phyloP scores from a whole-genome alignment of 2,888 invertebrate genomes.

The Tachina fera region DNA sequence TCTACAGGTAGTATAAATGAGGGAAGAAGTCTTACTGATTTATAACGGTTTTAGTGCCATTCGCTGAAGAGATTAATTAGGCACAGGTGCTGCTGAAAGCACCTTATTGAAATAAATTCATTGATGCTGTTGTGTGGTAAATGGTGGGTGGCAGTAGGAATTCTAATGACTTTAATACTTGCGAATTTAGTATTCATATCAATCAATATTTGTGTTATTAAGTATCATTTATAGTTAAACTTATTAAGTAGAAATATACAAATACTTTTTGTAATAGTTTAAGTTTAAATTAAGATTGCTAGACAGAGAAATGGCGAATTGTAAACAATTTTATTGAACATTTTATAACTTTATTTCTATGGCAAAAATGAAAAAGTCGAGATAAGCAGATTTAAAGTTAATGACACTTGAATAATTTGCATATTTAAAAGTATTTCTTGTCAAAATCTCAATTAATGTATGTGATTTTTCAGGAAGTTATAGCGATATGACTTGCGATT shows the following conservation, averaged over 20 bases:
- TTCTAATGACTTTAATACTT: background rate
- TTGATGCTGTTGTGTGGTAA: background rate
- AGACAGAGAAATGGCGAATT: no score
- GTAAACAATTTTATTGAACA: no score
- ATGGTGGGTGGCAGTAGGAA: background rate
- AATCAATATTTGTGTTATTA: background rate
- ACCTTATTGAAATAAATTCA: background rate
- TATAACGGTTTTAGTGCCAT: constrained; percentile 7
- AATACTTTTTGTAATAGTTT: background rate
- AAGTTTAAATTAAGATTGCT: no score
- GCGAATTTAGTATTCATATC: background rate
- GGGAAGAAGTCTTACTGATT: background rate
- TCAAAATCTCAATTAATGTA: no score
- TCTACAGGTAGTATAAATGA: background rate
- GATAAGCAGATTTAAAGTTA: no score
- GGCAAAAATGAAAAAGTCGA: no score
- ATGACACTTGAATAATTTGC: no score
- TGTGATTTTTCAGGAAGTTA: no score
- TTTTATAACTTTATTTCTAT: no score
- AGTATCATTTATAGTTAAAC: background rate
- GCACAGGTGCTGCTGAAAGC: background rate
- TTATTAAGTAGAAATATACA: no score
- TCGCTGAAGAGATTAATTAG: constrained; percentile 9
- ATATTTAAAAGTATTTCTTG: no score
- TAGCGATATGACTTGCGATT: no score